phyloP scores from a whole-genome alignment of 2,113 vertebrate species.

The Odontesthes bonariensis region DNA sequence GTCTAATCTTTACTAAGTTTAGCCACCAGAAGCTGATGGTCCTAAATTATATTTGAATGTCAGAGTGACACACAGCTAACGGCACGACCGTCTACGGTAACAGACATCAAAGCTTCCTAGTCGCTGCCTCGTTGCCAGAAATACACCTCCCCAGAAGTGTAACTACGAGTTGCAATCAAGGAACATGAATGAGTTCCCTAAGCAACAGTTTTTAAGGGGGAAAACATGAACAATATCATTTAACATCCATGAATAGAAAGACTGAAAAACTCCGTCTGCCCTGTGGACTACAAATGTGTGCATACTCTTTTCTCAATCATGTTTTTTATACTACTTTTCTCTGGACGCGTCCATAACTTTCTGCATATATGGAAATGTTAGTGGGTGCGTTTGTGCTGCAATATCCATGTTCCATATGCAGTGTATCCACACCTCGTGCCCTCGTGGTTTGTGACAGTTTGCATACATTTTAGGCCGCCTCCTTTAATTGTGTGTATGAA shows the following conservation, averaged over 20 bases:
- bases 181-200: too few relatives aligned
- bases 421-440: constrained; percentile 13
- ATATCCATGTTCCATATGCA: constrained; percentile 33
- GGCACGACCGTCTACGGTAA: too few relatives aligned
- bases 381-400: constrained; percentile 12
- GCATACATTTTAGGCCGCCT: constrained; percentile 19
- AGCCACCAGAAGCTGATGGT: not conserved
- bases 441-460: constrained; percentile 43
- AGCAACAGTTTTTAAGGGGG: too few relatives aligned
- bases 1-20: not conserved
- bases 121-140: too few relatives aligned
- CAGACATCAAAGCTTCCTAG: too few relatives aligned
- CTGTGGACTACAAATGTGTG: not conserved
- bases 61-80: too few relatives aligned
- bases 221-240: too few relatives aligned
- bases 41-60: not conserved
- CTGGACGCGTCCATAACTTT: constrained; percentile 31
- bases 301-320: too few relatives aligned
- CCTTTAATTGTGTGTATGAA: constrained; percentile 17
- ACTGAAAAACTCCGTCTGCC: not conserved
- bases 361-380: constrained; percentile 30
- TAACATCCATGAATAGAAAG: too few relatives aligned
- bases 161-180: too few relatives aligned
- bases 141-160: too few relatives aligned
- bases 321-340: too few relatives aligned